Evolutionary conservation across 2,797 vertebrate species (phyloP), one percentile per base, ranked within the genome.

Genomic region (Paedocypris micromegethes): DNA sequence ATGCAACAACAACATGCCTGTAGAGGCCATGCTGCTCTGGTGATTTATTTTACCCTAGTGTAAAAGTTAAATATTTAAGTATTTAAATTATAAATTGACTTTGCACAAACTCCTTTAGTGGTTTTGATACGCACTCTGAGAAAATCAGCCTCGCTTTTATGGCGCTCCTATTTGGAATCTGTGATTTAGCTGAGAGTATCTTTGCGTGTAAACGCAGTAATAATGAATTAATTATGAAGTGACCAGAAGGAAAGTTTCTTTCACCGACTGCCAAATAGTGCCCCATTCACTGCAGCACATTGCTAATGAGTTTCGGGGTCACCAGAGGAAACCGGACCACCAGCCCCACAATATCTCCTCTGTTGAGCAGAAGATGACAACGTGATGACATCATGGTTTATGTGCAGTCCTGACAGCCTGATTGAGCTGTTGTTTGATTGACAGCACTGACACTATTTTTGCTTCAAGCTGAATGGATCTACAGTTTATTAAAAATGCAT

Each of bases 311-410:
- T 70, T 64, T 71, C 59, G 57, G 39, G 66, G 56, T 75, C 73
- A 42, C 6, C 46, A 47, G 70, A 66, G 75, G 66, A 45, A 58
- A 58, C 68, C 58, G 56, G 1, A 64, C 64, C 42, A 59, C 75
- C 66, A 82, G 78, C 79, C 39, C 9, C 63, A 73, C 81, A 84
- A 86, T 86, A 84, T 88, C 73, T 86, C 75, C 78, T 77, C 57
- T 65, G 82, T 82, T 66, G 56, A 50, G 39, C 58, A n/a, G 5
- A 6, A n/a, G 50, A 50, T 71, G 42, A 37, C 40, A 48, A 43
- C 37, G 6, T 64, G 64, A 75, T 82, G 75, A 75, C 46, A 78
- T 80, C 80, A 80, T 80, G 77, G 74, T 79, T 72, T 65, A 78
- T 76, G 77, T 50, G 9, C 62, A 8, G 68, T 67, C 44, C 6